phyloP scores from a whole-genome alignment of 2,797 vertebrate genomes.

The Aselliscus stoliczkanus region DNA sequence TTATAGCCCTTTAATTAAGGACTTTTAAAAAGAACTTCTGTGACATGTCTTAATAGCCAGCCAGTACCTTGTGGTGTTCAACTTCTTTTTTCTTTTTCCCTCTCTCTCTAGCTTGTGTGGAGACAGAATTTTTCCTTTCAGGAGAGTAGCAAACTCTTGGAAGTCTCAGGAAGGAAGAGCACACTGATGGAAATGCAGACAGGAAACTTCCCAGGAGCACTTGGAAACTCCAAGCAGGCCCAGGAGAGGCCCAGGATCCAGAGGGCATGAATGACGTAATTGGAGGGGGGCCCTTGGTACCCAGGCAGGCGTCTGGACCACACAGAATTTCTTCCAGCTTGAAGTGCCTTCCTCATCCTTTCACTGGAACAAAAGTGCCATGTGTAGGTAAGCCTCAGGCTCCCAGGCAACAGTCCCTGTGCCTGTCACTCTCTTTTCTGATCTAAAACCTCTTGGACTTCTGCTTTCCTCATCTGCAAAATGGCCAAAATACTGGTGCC shows the following conservation, averaged over 20 bases:
- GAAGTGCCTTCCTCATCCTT: not conserved
- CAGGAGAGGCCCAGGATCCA: not conserved
- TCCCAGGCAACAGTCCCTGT: not conserved
- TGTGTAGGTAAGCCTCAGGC: not conserved
- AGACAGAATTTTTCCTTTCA: not conserved
- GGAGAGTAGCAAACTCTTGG: not conserved
- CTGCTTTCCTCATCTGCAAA: not conserved
- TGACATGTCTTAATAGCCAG: slow-evolving; percentile 7
- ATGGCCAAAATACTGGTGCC: not conserved
- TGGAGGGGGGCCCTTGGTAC: not conserved
- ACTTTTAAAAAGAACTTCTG: not conserved
- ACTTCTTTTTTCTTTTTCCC: not conserved
- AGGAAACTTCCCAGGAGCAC: not conserved
- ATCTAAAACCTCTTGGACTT: not conserved
- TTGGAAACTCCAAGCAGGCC: no score
- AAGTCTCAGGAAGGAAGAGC: not conserved
- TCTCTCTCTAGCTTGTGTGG: not conserved
- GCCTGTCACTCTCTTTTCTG: not conserved
- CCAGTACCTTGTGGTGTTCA: not conserved
- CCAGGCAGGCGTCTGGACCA: rapidly evolving
- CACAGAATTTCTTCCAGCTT: not conserved
- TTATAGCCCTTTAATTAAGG: not conserved
- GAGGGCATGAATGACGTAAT: not conserved
- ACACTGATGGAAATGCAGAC: not conserved
- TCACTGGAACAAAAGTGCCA: no score